Base-by-base conservation (phyloP, 2,888 invertebrate genomes). In the Subacronicta megacephala region DNA sequence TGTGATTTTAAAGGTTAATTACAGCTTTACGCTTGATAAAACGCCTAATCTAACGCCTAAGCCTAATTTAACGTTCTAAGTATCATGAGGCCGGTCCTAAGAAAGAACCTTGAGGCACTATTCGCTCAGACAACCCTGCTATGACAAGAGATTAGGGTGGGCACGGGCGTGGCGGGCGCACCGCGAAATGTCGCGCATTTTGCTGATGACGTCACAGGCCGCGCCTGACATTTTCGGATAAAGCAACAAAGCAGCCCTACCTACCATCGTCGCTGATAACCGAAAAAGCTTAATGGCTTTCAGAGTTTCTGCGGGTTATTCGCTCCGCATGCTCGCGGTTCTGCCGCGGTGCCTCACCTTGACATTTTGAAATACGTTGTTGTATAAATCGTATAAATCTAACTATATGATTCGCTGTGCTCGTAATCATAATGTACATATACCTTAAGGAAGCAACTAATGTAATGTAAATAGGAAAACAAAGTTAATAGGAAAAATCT, bases 111-210 rank as follows among this genome's bases (percentile, higher is more conserved):
- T 82, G 74, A 63, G 83, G 84, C 77, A 78, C 77, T 83, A 83
- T 85, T 86, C 81, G 81, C 84, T 82, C 87, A 84, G 83, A 82
- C 89, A 88, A 87, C 85, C 88, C 87, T 85, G 83, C 83, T 60
- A 75, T 84, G 89, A 82, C 86, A 86, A 62, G 87, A 90, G 90
- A 90, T 90, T 92, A 90, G 90, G 90, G 92, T 88, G 87, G 88
- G 86, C 83, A 81, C 83, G 89, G 92, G 93, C 81, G 92, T 82
- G 93, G 89, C 85, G 80, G 80, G 74, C 80, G 82, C 81, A 83
- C 85, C 83, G 84, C 86, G 83, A 93, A 93, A 93, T 93, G 93
- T 89, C 93, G 90, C 84, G 92, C 89, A 92, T 93, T 92, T 93
- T 78, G 81, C 81, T 80, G 75, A 77, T 93, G 92, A 93, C 92